Conservation (phyloP, 2,113 vertebrate species). For the Lanius collurio region DNA sequence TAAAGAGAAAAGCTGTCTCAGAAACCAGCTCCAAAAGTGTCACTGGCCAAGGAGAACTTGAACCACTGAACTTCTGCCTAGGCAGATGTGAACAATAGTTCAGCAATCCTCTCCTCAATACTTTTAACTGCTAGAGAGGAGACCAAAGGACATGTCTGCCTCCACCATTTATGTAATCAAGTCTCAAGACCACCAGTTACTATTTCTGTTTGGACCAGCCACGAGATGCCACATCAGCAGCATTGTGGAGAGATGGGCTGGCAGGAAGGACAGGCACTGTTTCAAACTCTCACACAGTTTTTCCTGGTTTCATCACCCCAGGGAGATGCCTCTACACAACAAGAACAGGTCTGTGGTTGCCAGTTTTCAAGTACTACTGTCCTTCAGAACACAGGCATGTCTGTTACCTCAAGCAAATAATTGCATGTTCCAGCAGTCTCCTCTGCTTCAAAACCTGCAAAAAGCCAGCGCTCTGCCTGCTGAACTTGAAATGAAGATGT, state of each 20-base stretch:
- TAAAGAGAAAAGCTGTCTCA: neutral
- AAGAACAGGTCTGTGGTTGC: neutral
- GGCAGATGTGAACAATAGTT: neutral
- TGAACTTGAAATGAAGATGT: neutral
- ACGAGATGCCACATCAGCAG: neutral
- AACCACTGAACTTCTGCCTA: neutral
- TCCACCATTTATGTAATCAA: neutral
- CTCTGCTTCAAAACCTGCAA: neutral
- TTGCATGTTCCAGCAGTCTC: neutral
- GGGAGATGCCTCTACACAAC: neutral
- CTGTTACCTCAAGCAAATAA: constrained; percentile 20
- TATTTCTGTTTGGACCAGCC: neutral
- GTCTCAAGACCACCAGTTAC: neutral
- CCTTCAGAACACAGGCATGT: neutral
- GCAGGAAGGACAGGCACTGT: neutral
- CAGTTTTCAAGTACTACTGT: neutral
- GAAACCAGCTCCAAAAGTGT: neutral
- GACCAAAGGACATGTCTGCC: neutral
- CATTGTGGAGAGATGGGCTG: neutral
- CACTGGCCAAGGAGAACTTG: neutral
- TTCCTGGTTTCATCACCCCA: neutral
- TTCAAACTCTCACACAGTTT: neutral
- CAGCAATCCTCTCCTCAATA: neutral
- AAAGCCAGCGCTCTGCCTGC: neutral
- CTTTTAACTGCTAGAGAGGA: neutral